Evolutionary conservation across 2,113 vertebrate genomes (phyloP).

Genomic region (Callorhinus ursinus): DNA sequence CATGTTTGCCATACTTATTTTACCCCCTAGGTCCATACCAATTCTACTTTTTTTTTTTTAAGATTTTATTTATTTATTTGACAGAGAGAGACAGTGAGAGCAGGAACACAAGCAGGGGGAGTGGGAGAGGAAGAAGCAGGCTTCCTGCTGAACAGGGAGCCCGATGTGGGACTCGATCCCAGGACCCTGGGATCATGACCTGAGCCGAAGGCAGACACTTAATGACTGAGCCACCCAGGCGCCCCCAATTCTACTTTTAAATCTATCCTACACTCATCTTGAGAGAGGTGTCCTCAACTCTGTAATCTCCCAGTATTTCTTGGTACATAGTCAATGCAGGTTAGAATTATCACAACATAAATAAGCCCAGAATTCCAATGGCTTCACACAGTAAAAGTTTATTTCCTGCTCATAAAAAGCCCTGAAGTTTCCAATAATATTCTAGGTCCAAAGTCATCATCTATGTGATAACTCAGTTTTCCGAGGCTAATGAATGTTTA

Average conservation of each 20-base stretch:
- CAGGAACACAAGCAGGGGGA: no score
- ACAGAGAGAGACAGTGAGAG: no score
- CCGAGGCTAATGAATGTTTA: background rate
- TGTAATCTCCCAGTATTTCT: background rate
- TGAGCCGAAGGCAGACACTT: no score
- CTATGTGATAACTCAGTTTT: background rate
- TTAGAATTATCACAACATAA: background rate
- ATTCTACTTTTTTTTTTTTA: background rate
- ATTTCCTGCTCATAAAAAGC: background rate
- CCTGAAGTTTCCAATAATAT: background rate
- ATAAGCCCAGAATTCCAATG: background rate
- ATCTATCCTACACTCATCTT: background rate
- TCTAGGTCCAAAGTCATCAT: background rate
- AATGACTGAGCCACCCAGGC: no score
- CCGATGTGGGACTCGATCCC: no score
- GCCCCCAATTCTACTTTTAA: background rate
- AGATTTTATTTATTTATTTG: no score
- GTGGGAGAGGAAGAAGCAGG: no score
- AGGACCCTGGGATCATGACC: no score
- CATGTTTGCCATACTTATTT: background rate
- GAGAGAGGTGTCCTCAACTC: background rate
- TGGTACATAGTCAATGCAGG: background rate
- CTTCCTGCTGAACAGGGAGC: no score
- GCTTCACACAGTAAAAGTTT: background rate
- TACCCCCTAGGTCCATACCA: background rate